A percentile compares a stretch with the other conserved stretches of the same genome.
Evolutionary conservation across 2,797 vertebrate genomes (phyloP).

Genomic region (Hirundo rustica): DNA sequence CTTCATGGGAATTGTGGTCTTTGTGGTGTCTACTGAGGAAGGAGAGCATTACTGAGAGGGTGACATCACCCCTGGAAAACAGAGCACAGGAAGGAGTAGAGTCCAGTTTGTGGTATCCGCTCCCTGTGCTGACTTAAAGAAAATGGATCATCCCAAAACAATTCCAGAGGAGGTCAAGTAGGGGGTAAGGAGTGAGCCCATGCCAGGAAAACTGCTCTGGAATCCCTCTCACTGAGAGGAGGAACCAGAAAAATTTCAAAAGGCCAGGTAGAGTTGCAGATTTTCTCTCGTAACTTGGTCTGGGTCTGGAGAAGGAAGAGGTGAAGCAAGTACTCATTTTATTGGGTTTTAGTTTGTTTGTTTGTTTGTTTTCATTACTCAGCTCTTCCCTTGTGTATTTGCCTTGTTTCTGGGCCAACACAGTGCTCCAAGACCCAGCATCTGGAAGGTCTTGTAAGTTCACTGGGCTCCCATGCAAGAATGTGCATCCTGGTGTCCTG

Average conservation of each 20-base stretch:
- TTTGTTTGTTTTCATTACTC: constrained; percentile 21
- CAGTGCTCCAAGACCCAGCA: not conserved
- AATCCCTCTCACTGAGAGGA: not conserved
- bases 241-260: not conserved
- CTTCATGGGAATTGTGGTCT: constrained; percentile 43
- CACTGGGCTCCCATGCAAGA: constrained; percentile 43
- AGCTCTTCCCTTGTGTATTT: not conserved
- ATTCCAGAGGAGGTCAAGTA: not conserved
- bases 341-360: not conserved
- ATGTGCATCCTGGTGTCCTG: constrained; percentile 8
- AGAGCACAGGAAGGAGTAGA: constrained; percentile 2
- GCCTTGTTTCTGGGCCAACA: constrained; percentile 18
- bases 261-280: not conserved
- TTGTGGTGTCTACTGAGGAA: constrained; percentile 10
- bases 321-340: not conserved
- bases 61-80: constrained; percentile 43
- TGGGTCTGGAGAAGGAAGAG: not conserved
- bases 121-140: not conserved
- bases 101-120: constrained; percentile 8
- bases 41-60: not conserved
- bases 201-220: not conserved
- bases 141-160: constrained; percentile 15
- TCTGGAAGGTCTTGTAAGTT: constrained; percentile 44
- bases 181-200: not conserved
- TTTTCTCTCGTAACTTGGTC: not conserved